These are phyloP conservation scores for Acromyrmex echinatior DNA, from an alignment of 1,140 invertebrate genomes.

Conservation along the genomic window DNA sequence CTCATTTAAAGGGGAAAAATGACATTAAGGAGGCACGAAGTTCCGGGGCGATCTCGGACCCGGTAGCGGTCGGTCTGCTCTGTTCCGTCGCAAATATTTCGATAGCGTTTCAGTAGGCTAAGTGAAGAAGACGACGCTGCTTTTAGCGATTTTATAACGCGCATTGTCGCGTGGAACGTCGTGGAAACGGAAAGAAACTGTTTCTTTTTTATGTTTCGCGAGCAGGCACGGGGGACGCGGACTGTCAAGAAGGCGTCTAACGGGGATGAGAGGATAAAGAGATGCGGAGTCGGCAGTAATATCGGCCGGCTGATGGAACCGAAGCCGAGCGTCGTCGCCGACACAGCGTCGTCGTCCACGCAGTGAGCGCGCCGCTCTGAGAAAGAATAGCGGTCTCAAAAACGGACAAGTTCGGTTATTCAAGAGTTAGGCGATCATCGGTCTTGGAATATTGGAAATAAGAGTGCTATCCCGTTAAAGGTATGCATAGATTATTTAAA, in stretches of 20 bases:
- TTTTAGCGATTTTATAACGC: neutral
- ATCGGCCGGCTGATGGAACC: conserved; percentile 15
- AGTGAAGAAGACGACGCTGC: neutral
- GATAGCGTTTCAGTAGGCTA: neutral
- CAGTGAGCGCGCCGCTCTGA: neutral
- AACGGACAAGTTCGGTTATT: neutral
- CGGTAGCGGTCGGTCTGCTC: neutral
- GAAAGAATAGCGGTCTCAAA: neutral
- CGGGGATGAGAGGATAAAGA: neutral
- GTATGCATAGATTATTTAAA: neutral
- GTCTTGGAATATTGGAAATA: neutral
- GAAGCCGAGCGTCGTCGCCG: conserved; percentile 35
- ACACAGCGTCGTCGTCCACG: conserved; percentile 1
- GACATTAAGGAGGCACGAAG: conserved; percentile 34
- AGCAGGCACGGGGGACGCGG: too few relatives aligned
- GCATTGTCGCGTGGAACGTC: neutral
- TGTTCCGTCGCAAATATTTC: neutral
- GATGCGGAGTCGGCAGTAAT: neutral
- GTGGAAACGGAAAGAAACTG: neutral
- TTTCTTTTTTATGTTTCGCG: neutral
- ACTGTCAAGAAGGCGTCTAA: too few relatives aligned
- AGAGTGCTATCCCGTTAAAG: neutral
- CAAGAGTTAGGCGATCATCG: neutral
- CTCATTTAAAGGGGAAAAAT: neutral
- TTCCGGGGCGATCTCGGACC: neutral